Evolutionary conservation across 2,113 vertebrate species (phyloP).

Genomic region (Thunnus maccoyii): DNA sequence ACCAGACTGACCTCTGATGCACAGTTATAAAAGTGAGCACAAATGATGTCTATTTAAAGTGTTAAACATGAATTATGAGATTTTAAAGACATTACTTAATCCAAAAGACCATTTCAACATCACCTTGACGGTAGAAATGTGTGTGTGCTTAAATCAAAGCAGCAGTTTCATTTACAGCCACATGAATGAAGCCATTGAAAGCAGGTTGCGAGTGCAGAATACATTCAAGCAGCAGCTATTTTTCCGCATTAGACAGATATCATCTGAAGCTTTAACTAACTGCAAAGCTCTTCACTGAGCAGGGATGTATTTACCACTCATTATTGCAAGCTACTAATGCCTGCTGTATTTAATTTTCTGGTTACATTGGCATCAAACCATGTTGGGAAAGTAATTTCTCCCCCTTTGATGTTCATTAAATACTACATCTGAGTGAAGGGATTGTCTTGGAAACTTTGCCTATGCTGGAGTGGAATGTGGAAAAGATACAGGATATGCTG

Average conservation of each 20-base stretch:
- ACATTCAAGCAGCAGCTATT: slow-evolving; percentile 48
- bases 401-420: slow-evolving; percentile 57
- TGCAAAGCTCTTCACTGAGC: slow-evolving; percentile 43
- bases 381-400: slow-evolving; percentile 37
- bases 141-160: slow-evolving; percentile 43
- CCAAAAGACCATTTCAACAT: slow-evolving; percentile 33
- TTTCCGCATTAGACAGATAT: slow-evolving; percentile 51
- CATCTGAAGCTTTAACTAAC: slow-evolving; percentile 47
- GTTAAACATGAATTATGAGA: slow-evolving; percentile 39
- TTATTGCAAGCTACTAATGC: slow-evolving; percentile 43
- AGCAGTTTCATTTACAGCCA: slow-evolving; percentile 43
- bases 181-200: slow-evolving; percentile 55
- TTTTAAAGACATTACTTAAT: slow-evolving; percentile 52
- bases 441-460: slow-evolving; percentile 24
- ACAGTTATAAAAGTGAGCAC: slow-evolving; percentile 10
- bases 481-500: slow-evolving; percentile 41
- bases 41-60: slow-evolving; percentile 18
- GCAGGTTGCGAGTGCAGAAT: slow-evolving; percentile 21
- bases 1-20: slow-evolving; percentile 32
- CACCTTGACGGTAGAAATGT: slow-evolving; percentile 28
- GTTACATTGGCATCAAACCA: slow-evolving; percentile 37
- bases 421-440: slow-evolving; percentile 24
- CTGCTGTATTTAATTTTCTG: slow-evolving; percentile 49
- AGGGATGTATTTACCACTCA: slow-evolving; percentile 46
- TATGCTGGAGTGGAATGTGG: slow-evolving; percentile 16